Evolutionary conservation across 2,888 invertebrate genomes (phyloP), one percentile per base, ranked within the genome.

Genomic region (Tortrix viridana): DNA sequence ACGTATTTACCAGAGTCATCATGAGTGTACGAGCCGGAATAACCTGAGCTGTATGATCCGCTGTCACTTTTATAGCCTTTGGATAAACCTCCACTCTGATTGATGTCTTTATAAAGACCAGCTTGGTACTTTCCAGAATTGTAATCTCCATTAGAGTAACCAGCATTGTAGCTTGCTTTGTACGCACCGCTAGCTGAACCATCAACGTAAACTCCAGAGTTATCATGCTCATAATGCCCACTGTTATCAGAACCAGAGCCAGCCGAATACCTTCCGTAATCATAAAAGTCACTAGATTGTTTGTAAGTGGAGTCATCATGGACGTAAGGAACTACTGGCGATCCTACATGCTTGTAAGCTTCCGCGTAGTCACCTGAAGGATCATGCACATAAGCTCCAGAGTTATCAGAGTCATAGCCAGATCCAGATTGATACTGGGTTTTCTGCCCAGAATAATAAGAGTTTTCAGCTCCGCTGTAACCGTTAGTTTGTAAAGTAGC

Each of bases 371-470:
- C 92, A 32, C 92, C 92, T 3, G 88, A 75, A 65, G 91, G 86
- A 68, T 92, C 92, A 67, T 92, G 92, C 3, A 89, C 79, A 69
- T 92, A 92, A 1, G 85, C 84, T n/a, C 92, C 92, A 16, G 90
- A 84, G 55, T 84, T 75, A 41, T 88, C 85, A 26, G 76, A 77
- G n/a, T 86, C 78, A 57, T 80, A 79, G 65, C 70, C 75, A 32
- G 67, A 68, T 41, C 71, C 77, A 6, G 63, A 41, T 69, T 84
- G 77, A 54, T 81, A 81, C 43, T 76, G 74, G 53, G 65, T 48
- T 46, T 69, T 65, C 41, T 66, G 65, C 22, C 69, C 52, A n/a
- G 60, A 55, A 7, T 52, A 41, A 9, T 52, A 61, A 26, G 59
- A 57, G 9, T 41, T 53, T 38, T 32, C 44, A 26, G 60, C 46